phyloP scores from a whole-genome alignment of 2,797 vertebrate species.

The Tokudaia tokunoshimensis region DNA sequence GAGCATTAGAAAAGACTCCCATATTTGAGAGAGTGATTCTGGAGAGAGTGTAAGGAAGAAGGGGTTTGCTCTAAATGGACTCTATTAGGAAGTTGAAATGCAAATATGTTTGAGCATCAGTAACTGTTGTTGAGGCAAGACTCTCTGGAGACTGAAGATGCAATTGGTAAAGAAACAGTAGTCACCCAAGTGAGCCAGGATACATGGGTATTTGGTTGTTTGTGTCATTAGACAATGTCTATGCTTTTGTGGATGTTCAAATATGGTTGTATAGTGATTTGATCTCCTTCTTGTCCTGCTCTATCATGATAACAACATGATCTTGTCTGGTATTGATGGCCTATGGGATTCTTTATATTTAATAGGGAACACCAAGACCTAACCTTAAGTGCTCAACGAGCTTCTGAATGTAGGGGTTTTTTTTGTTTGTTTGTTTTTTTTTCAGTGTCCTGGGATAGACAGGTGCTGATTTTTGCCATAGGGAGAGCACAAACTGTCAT shows the following conservation, averaged over 20 bases:
- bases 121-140: not conserved
- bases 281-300: slow-evolving; percentile 26
- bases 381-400: not conserved
- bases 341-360: slow-evolving; percentile 15
- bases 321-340: not conserved
- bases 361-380: not conserved
- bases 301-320: not conserved
- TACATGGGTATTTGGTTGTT: not conserved
- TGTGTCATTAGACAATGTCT: not conserved
- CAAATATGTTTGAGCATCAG: not conserved
- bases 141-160: not conserved
- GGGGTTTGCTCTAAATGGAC: not conserved
- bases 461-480: not conserved
- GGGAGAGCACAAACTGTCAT: not conserved
- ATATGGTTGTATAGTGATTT: not conserved
- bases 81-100: not conserved
- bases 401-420: not conserved
- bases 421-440: slow-evolving; percentile 13
- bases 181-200: not conserved
- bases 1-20: not conserved
- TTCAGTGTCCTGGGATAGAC: not conserved
- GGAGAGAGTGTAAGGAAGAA: not conserved
- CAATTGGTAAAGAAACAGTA: not conserved
- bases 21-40: not conserved
- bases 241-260: not conserved